These are phyloP conservation scores for Vespertilio murinus DNA, from an alignment of 2,797 vertebrate genomes.

Conservation along the genomic window DNA sequence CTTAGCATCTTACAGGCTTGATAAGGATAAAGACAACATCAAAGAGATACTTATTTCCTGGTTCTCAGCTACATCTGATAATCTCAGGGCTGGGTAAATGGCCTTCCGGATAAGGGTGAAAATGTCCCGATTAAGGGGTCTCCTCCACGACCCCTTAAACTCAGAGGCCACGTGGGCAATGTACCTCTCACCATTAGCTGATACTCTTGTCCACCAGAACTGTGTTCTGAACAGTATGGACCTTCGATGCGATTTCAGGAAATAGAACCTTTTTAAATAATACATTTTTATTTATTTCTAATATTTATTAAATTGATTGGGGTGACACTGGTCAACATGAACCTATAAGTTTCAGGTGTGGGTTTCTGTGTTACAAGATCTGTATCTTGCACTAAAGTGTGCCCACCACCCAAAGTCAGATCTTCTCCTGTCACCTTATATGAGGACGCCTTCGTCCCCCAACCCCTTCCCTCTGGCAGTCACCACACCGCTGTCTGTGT, in stretches of 20 bases:
- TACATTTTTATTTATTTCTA: neutral
- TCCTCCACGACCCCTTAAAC: neutral
- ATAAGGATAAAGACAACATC: neutral
- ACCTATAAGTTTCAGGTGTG: no score
- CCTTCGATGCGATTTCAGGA: neutral
- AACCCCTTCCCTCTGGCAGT: no score
- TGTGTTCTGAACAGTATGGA: neutral
- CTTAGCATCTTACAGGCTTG: neutral
- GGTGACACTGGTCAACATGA: no score
- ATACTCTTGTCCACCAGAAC: neutral
- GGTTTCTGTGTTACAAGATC: no score
- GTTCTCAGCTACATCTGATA: neutral
- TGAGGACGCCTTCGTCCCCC: no score
- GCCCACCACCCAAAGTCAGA: no score
- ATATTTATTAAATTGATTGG: no score
- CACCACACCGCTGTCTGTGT: no score
- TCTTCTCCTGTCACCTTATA: no score
- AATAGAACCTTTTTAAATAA: neutral
- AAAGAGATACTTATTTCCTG: neutral
- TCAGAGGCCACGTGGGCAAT: no score
- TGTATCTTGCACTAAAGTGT: no score
- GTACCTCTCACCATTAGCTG: neutral
- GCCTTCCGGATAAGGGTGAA: neutral
- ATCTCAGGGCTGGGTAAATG: neutral
- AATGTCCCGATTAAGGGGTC: neutral